These are phyloP conservation scores for Pluvialis apricaria DNA, from an alignment of 2,113 vertebrate genomes.

Conservation along the genomic window DNA sequence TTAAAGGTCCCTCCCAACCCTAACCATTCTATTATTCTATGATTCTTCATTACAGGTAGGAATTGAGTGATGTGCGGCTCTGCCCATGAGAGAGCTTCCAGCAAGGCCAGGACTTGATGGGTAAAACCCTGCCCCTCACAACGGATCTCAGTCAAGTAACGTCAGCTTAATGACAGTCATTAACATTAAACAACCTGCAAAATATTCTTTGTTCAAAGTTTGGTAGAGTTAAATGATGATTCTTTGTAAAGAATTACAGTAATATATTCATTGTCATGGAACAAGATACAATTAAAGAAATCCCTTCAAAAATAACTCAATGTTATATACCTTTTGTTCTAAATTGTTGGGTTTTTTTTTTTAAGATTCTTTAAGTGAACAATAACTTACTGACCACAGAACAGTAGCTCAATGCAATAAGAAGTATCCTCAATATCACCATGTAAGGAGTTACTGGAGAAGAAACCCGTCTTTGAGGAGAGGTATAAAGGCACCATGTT, in stretches of 20 bases:
- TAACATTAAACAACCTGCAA: neutral
- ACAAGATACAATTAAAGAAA: neutral
- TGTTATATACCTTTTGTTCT: neutral
- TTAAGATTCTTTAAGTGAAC: neutral
- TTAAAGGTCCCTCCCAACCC: no score
- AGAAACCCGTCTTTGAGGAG: neutral
- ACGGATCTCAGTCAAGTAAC: neutral
- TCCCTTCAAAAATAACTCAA: neutral
- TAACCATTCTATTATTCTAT: no score
- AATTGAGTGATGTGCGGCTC: neutral
- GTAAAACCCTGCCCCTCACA: neutral
- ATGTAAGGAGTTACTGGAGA: neutral
- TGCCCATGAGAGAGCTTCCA: neutral
- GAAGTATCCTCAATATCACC: neutral
- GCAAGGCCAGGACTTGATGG: neutral
- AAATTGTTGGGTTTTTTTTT: neutral
- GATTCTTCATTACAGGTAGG: neutral
- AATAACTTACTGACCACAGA: neutral
- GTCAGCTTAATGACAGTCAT: neutral
- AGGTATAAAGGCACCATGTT: neutral
- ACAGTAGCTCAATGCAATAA: neutral
- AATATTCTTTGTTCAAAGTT: neutral
- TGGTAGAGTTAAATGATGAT: neutral
- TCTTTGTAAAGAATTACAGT: neutral
- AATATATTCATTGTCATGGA: neutral